Evolutionary conservation across 2,888 invertebrate genomes (phyloP).

Genomic region (Morpho achilles): DNA sequence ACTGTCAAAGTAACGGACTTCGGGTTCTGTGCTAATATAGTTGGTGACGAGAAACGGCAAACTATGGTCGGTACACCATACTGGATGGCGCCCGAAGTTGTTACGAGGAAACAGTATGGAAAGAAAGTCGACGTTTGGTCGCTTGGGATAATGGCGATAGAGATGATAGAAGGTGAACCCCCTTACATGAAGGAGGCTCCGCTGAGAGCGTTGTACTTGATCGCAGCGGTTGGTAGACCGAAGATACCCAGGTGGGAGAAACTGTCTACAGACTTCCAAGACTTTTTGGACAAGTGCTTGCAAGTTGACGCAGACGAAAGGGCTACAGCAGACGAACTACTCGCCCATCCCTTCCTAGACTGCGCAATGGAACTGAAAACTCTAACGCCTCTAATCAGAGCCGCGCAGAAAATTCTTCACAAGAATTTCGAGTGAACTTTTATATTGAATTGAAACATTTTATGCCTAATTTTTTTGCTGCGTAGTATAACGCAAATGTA

Average conservation of each 20-base stretch:
- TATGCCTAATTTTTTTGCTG: not conserved
- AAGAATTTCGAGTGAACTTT: constrained; percentile 71
- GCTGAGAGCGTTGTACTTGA: constrained; percentile 93
- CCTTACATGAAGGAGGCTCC: constrained; percentile 98
- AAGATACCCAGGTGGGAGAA: constrained; percentile 90
- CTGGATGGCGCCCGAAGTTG: constrained; percentile 99
- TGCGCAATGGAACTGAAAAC: constrained; percentile 89
- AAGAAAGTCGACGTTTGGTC: constrained; percentile 97
- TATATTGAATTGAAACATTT: not conserved
- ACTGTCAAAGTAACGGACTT: constrained; percentile 96
- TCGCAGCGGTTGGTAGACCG: constrained; percentile 97
- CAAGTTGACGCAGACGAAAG: constrained; percentile 90
- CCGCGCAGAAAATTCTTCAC: constrained; percentile 91
- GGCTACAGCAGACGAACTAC: constrained; percentile 86
- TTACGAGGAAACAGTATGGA: constrained; percentile 94
- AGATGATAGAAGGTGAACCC: constrained; percentile 95
- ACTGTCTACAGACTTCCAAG: constrained; percentile 86
- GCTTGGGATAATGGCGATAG: constrained; percentile 98
- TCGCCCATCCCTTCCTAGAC: constrained; percentile 88
- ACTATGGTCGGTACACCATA: constrained; percentile 99
- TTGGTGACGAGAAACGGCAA: constrained; percentile 95
- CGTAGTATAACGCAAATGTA: constrained; percentile 1
- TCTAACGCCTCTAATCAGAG: constrained; percentile 92
- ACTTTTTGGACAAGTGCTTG: constrained; percentile 93
- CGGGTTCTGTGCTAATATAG: constrained; percentile 98